Evolutionary conservation across 2,113 vertebrate species (phyloP).

Genomic region (Sporophila hypoxantha): DNA sequence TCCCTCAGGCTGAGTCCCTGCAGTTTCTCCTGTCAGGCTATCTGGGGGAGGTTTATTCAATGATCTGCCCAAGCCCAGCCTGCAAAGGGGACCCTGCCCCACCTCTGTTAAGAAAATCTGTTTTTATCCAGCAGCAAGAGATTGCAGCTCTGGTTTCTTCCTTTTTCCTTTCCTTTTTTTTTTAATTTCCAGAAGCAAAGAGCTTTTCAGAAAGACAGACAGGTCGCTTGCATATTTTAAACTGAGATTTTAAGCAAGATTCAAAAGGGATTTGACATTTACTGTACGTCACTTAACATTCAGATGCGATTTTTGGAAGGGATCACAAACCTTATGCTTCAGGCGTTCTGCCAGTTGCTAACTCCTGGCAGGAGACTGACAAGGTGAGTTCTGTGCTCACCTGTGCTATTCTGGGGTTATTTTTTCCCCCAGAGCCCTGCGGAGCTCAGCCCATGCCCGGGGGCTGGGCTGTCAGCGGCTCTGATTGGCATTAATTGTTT

Average conservation of each 20-base stretch:
- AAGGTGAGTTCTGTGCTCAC: background rate
- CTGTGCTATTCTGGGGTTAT: background rate
- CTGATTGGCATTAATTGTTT: background rate
- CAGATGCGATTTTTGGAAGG: background rate
- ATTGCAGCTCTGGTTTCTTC: too few relatives aligned
- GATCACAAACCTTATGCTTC: background rate
- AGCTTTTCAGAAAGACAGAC: background rate
- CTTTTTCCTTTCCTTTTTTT: too few relatives aligned
- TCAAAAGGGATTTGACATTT: slow-evolving; percentile 15
- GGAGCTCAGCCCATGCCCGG: accelerated
- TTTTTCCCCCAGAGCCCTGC: accelerated
- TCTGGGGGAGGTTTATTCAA: background rate
- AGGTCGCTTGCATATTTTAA: background rate
- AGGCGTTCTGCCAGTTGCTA: background rate
- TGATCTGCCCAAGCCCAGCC: background rate
- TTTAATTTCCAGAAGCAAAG: background rate
- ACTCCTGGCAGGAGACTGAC: background rate
- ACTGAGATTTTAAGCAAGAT: background rate
- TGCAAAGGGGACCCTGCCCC: background rate
- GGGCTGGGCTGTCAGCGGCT: background rate
- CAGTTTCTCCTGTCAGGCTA: background rate
- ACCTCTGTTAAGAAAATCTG: accelerated
- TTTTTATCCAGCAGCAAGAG: background rate
- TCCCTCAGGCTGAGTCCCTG: slow-evolving; percentile 14
- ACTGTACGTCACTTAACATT: background rate